These are phyloP conservation scores for Phalacrocorax pelagicus DNA, from an alignment of 2,113 vertebrate genomes.

Conservation along the genomic window DNA sequence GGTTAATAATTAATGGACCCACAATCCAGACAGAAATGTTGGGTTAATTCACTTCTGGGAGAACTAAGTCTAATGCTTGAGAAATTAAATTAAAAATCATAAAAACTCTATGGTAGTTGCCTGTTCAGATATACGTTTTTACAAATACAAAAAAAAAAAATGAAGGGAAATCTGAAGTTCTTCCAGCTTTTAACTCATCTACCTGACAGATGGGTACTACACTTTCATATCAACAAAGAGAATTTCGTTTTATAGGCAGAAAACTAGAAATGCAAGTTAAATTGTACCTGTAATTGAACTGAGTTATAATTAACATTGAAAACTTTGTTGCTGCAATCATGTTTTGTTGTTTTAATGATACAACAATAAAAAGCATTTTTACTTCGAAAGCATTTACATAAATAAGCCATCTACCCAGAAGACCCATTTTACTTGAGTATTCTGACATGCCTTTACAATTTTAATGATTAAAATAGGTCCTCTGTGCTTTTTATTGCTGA, in stretches of 20 bases:
- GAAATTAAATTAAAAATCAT: neutral
- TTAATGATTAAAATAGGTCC: conserved; percentile 40
- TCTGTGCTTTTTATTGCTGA: conserved; percentile 47
- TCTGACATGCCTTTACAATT: conserved; percentile 34
- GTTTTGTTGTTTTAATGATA: neutral
- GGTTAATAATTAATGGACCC: neutral
- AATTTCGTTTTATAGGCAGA: neutral
- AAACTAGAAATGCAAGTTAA: neutral
- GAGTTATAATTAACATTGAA: conserved; percentile 26
- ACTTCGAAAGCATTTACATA: conserved; percentile 23
- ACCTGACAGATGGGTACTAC: neutral
- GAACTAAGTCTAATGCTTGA: neutral
- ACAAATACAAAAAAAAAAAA: neutral
- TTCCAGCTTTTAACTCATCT: neutral
- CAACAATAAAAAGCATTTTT: neutral
- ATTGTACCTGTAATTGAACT: neutral
- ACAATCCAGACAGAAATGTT: neutral
- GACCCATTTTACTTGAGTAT: neutral
- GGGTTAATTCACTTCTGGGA: neutral
- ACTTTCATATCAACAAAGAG: neutral
- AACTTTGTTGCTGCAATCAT: neutral
- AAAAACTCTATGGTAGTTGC: neutral
- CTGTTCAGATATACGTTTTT: neutral
- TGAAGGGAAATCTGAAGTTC: neutral
- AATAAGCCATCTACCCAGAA: conserved; percentile 14